phyloP scores from a whole-genome alignment of 2,113 vertebrate species.

The Clarias batrachus region DNA sequence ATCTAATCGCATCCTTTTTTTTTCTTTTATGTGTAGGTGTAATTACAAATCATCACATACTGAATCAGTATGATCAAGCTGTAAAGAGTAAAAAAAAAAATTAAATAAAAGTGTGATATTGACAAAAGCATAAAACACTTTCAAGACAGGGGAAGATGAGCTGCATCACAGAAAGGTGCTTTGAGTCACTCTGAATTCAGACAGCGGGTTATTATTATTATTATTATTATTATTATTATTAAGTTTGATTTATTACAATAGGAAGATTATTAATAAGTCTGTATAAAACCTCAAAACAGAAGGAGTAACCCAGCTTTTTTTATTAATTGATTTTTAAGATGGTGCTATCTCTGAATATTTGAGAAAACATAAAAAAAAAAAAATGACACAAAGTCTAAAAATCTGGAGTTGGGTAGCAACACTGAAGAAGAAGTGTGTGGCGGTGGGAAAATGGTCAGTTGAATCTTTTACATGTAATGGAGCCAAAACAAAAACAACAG shows the following conservation, averaged over 20 bases:
- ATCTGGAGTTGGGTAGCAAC: neutral
- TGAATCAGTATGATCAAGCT: neutral
- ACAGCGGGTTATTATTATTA: neutral
- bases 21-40: too few species aligned
- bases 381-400: neutral
- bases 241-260: too few species aligned
- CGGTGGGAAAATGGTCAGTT: neutral
- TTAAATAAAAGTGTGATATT: too few species aligned
- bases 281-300: neutral
- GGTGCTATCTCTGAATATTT: too few species aligned
- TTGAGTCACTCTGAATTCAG: neutral
- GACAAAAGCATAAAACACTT: too few species aligned
- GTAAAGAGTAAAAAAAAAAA: too few species aligned
- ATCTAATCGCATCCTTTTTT: neutral
- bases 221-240: too few species aligned
- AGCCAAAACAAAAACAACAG: slow-evolving; percentile 4
- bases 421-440: neutral
- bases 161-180: neutral
- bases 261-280: too few species aligned
- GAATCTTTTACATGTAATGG: neutral
- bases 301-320: too few species aligned
- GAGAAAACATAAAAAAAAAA: too few species aligned
- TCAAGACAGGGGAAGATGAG: neutral
- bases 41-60: too few species aligned
- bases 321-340: too few species aligned